Base-by-base conservation (phyloP, 1,140 invertebrate genomes). In the Zaprionus inermis region DNA sequence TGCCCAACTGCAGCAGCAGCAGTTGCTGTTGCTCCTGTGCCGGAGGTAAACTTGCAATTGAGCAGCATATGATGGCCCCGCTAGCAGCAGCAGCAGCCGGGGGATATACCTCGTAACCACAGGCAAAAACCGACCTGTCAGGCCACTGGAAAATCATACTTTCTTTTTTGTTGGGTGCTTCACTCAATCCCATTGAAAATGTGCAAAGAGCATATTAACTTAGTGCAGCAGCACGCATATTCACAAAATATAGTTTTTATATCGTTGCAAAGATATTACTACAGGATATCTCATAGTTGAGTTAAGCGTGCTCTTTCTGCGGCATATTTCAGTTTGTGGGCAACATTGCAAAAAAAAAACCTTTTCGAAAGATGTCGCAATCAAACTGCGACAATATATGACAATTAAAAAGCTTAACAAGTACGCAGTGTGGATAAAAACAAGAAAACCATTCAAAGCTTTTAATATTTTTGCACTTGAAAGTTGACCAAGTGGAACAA, bases 31-130 rank as follows among this genome's bases (percentile, higher is more conserved):
- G 51, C 32, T 63, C n/a, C 46, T 64, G 36, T 12, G 20, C 51
- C 49, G 59, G 34, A 63, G 68, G 58, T 71, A 16, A 64, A 32
- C 36, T 60, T 46, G n/a, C 30, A 71, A 16, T 46, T 56, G n/a
- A 22, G 30, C 36, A 22, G 49, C 51, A 14, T 63, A 49, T 49
- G 44, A 49, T 11, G 22, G 18, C 18, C 16, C 41, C 41, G 18
- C n/a, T n/a, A n/a, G n/a, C n/a, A n/a, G 41, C 41, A 46, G 54
- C 36, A 51, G 36, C 67, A 69, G 22, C 36, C 20, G 36, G 34
- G 24, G 3, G 24, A 28, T 34, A 46, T 46, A 36, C 28, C 41
- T 56, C 65, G 32, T 14, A 68, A 68, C 65, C 65, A 51, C 65
- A 59, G 7, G n/a, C 32, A 30, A 51, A 59, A 68, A 41, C 57